Evolutionary conservation across 2,113 vertebrate genomes (phyloP).

Genomic region (Thalassoma bifasciatum): DNA sequence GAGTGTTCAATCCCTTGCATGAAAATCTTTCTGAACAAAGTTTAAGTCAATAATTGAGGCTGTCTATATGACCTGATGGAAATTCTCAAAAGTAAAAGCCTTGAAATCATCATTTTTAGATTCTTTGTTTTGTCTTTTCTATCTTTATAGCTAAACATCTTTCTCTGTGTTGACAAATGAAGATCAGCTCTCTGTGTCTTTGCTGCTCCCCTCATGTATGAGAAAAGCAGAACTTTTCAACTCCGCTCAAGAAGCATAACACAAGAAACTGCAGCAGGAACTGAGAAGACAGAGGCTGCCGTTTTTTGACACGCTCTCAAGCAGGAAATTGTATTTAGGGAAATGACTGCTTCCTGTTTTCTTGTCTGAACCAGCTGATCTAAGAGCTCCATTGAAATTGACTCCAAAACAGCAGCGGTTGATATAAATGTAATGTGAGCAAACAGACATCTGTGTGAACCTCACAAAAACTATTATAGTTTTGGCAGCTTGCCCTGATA

Average conservation of each 20-base stretch:
- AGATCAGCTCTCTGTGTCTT: not conserved
- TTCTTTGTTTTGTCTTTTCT: not conserved
- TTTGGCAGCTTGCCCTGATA: not conserved
- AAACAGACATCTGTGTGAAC: not conserved
- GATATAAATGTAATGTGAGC: slow-evolving; percentile 17
- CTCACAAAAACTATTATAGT: not conserved
- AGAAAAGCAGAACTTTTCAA: not conserved
- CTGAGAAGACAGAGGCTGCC: not conserved
- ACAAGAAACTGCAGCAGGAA: not conserved
- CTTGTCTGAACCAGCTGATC: slow-evolving; percentile 23
- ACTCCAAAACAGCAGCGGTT: slow-evolving; percentile 25
- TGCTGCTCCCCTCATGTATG: slow-evolving; percentile 7
- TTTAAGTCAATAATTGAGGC: too few species aligned
- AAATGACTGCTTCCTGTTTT: slow-evolving; percentile 70
- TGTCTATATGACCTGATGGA: too few species aligned
- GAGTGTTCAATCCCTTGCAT: not conserved
- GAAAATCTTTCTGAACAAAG: too few species aligned
- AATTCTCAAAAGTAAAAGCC: too few species aligned
- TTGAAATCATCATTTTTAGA: too few species aligned
- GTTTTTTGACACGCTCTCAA: slow-evolving; percentile 1
- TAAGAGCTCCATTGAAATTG: slow-evolving; percentile 13
- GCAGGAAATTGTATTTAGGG: slow-evolving; percentile 61
- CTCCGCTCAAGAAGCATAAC: not conserved
- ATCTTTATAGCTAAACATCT: not conserved
- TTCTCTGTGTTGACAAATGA: slow-evolving; percentile 5